Evolutionary conservation across 2,888 invertebrate genomes (phyloP).

Genomic region (Nowickia ferox): DNA sequence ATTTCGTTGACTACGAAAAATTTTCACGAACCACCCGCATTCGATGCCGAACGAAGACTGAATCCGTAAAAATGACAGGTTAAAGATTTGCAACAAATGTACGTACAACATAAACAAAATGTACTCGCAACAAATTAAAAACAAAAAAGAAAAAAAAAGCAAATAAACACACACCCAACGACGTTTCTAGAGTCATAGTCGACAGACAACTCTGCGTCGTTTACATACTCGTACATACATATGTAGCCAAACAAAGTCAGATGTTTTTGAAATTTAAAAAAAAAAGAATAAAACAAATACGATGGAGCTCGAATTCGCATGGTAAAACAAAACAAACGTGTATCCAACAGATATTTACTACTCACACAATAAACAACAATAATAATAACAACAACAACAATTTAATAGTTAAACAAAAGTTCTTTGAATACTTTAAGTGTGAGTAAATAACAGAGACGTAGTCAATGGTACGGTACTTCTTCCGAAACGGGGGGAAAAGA

Average conservation of each 20-base stretch:
- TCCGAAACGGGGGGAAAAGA: too few relatives aligned
- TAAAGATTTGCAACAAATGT: constrained; percentile 70
- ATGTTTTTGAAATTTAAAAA: constrained; percentile 36
- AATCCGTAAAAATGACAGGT: constrained; percentile 70
- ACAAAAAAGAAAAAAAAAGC: not conserved
- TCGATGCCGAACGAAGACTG: constrained; percentile 71
- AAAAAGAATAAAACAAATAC: constrained; percentile 35
- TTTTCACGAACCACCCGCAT: constrained; percentile 70
- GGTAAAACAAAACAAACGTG: constrained; percentile 63
- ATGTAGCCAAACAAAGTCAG: constrained; percentile 46
- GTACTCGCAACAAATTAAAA: constrained; percentile 44
- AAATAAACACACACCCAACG: constrained; percentile 53
- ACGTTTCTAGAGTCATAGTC: constrained; percentile 53
- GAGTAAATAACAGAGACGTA: constrained; percentile 25
- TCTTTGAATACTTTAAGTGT: constrained; percentile 47
- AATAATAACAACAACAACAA: constrained; percentile 37
- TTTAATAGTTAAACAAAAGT: constrained; percentile 60
- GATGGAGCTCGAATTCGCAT: constrained; percentile 46
- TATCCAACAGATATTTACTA: constrained; percentile 57
- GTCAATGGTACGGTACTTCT: constrained; percentile 16
- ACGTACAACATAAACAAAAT: constrained; percentile 57
- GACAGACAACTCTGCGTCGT: constrained; percentile 29
- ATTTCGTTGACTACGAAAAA: constrained; percentile 14
- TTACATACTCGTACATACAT: too few relatives aligned
- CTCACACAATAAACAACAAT: constrained; percentile 30